A percentile compares a stretch with the other conserved stretches of the same genome.
Evolutionary conservation across 2,888 invertebrate genomes (phyloP).

Genomic region (Cenopis cana): DNA sequence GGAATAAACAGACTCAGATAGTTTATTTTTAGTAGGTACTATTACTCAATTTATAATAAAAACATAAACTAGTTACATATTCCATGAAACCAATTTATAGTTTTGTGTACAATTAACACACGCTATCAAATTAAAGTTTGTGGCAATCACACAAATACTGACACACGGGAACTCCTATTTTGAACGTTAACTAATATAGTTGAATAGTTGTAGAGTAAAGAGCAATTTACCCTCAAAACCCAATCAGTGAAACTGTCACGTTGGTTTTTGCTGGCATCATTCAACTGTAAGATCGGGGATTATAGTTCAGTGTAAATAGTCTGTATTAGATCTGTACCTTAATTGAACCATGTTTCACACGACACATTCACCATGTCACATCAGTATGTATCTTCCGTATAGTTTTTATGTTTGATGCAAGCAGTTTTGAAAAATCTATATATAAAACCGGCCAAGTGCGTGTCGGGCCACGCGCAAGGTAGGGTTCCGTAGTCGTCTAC

Average conservation of each 20-base stretch:
- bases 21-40: no score
- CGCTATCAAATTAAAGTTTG: background rate
- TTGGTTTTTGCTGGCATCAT: background rate
- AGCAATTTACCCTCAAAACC: background rate
- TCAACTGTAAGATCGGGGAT: background rate
- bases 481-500: no score
- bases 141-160: background rate
- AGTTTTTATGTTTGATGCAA: no score
- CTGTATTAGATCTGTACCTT: background rate
- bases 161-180: background rate
- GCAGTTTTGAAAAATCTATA: no score
- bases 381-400: no score
- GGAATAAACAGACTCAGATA: no score
- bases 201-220: background rate
- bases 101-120: background rate
- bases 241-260: background rate
- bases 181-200: background rate
- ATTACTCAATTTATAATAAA: no score
- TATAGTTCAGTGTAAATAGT: background rate
- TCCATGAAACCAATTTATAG: background rate
- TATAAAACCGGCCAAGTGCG: no score
- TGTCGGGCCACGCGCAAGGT: no score
- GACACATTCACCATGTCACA: no score
- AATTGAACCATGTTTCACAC: no score
- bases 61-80: slow-evolving; percentile 1